Percentiles rank a stretch among this genome's conserved stretches.
These are phyloP conservation scores for Ictalurus furcatus DNA, from an alignment of 2,113 vertebrate genomes.

Conservation along the genomic window DNA sequence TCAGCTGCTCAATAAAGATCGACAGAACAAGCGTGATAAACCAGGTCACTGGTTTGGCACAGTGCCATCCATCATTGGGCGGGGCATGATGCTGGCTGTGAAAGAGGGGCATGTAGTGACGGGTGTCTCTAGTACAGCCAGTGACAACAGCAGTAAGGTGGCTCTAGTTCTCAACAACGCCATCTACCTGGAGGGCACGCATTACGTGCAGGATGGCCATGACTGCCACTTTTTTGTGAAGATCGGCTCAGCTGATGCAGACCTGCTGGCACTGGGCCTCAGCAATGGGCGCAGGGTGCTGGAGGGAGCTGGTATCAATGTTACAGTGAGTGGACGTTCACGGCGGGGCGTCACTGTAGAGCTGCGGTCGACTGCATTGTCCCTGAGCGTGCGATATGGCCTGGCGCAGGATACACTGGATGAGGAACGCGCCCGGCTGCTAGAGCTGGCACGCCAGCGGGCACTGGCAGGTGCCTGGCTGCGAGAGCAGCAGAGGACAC, in stretches of 20 bases:
- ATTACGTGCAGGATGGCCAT: constrained; percentile 92
- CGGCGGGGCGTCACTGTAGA: constrained; percentile 90
- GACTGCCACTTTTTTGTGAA: constrained; percentile 98
- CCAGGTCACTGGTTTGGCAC: constrained; percentile 97
- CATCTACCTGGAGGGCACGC: constrained; percentile 92
- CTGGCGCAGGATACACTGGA: constrained; percentile 87
- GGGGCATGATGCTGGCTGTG: constrained; percentile 93
- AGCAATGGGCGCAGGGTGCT: constrained; percentile 90
- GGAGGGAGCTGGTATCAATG: constrained; percentile 85
- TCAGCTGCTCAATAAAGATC: constrained; percentile 87
- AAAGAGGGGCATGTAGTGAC: constrained; percentile 91
- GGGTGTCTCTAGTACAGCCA: constrained; percentile 83
- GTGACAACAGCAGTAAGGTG: constrained; percentile 92
- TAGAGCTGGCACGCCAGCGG: constrained; percentile 92
- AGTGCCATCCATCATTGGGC: constrained; percentile 89
- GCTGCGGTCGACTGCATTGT: constrained; percentile 83
- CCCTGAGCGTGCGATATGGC: constrained; percentile 93
- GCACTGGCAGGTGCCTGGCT: constrained; percentile 90
- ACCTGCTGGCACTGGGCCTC: constrained; percentile 89
- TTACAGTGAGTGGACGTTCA: constrained; percentile 92
- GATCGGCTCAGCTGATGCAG: constrained; percentile 87
- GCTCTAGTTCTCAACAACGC: constrained; percentile 89
- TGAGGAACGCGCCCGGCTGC: constrained; percentile 90
- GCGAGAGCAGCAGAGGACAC: constrained; percentile 90
- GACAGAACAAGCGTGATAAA: constrained; percentile 83